Evolutionary conservation across 2,797 vertebrate species (phyloP).

Genomic region (Sciaenops ocellatus): DNA sequence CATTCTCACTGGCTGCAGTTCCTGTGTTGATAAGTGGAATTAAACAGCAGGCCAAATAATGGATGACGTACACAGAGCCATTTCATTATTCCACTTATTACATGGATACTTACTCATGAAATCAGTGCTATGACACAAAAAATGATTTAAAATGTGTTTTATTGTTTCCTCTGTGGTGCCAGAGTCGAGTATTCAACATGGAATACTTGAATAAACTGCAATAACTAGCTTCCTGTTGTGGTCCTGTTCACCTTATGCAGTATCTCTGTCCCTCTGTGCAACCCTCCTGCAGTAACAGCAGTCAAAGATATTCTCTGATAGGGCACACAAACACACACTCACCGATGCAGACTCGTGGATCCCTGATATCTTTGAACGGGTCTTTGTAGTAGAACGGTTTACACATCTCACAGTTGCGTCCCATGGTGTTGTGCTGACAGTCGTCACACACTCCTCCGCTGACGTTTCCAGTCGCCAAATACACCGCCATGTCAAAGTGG

Average conservation of each 20-base stretch:
- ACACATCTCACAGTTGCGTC: slow-evolving; percentile 85
- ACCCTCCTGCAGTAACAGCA: no score
- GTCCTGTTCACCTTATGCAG: not conserved
- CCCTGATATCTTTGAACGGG: slow-evolving; percentile 83
- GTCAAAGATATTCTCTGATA: no score
- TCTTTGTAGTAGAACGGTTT: slow-evolving; percentile 87
- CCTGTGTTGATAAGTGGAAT: no score
- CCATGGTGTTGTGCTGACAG: slow-evolving; percentile 91
- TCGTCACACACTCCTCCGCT: slow-evolving; percentile 94
- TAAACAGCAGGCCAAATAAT: not conserved
- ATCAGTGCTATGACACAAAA: no score
- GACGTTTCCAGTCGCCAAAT: slow-evolving; percentile 90
- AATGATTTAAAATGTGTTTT: no score
- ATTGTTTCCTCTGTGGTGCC: no score
- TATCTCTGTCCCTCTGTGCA: not conserved
- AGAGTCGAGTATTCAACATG: no score
- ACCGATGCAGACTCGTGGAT: slow-evolving; percentile 85
- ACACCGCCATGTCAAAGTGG: slow-evolving; percentile 96
- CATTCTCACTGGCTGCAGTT: no score
- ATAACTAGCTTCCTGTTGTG: not conserved
- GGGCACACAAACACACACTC: slow-evolving; percentile 69
- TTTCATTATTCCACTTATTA: no score
- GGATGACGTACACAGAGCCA: no score
- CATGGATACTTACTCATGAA: no score
- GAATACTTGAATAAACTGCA: not conserved